Conservation (phyloP, 1,140 invertebrate species). For the Euura saliciscinereae region DNA sequence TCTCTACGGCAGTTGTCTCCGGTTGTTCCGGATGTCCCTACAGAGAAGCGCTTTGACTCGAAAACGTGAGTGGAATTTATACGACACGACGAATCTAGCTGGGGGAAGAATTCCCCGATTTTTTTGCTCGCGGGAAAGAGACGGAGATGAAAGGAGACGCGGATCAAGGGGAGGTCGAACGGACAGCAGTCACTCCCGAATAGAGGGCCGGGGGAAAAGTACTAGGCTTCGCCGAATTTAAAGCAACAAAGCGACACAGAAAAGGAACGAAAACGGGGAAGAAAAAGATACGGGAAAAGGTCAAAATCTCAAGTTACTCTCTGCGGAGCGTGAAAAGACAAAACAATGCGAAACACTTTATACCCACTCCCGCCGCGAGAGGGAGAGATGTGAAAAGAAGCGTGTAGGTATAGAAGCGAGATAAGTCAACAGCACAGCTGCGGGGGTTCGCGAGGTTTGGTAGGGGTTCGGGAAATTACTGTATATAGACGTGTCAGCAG, state of each 20-base stretch:
- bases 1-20: neutral
- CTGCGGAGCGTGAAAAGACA: neutral
- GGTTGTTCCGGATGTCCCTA: conserved; percentile 4
- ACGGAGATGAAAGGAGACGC: neutral
- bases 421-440: neutral
- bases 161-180: neutral
- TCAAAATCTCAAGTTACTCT: conserved; percentile 4
- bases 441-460: neutral
- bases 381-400: conserved; percentile 14
- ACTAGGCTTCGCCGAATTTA: neutral
- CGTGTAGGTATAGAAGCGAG: neutral
- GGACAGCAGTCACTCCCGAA: neutral
- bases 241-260: conserved; percentile 21
- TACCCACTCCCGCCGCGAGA: neutral
- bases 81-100: neutral
- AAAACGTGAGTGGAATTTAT: conserved; percentile 7
- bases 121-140: neutral
- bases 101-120: too few relatives aligned
- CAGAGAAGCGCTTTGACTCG: neutral
- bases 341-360: neutral
- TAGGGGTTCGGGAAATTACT: neutral
- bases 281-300: conserved; percentile 9
- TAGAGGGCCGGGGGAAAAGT: too few relatives aligned
- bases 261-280: neutral
- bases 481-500: neutral